Conservation (phyloP, 2,113 vertebrate species). For the Oreochromis aureus region DNA sequence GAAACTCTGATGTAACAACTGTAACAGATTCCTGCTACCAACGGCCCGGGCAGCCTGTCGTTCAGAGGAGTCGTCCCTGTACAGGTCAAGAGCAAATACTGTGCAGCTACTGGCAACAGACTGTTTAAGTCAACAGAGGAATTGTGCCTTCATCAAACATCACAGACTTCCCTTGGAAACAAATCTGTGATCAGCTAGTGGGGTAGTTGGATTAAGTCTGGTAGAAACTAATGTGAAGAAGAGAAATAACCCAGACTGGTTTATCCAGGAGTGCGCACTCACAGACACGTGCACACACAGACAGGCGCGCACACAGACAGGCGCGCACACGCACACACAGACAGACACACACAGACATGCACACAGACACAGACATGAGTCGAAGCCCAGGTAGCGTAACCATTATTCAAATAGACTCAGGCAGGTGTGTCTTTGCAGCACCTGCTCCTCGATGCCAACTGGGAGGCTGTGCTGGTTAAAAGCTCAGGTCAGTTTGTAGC, state of each 20-base stretch:
- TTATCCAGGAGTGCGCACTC: neutral
- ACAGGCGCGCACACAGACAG: too few species aligned
- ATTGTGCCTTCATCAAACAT: neutral
- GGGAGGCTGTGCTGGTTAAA: neutral
- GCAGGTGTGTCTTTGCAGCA: neutral
- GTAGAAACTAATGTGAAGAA: neutral
- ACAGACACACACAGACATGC: accelerated
- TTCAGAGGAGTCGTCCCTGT: neutral
- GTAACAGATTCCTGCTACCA: neutral
- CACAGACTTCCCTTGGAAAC: neutral
- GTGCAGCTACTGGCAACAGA: neutral
- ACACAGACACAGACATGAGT: too few species aligned
- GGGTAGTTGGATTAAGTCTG: neutral
- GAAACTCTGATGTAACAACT: neutral
- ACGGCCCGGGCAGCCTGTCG: neutral
- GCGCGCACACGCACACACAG: neutral
- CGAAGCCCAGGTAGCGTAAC: neutral
- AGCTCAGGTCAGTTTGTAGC: neutral
- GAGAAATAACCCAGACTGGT: neutral
- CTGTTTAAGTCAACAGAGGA: neutral
- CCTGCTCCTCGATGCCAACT: neutral
- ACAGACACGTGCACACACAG: too few species aligned
- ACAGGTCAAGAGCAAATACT: neutral
- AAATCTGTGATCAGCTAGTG: neutral
- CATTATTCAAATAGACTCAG: neutral